These are phyloP conservation scores for Accipiter cooperii DNA, from an alignment of 2,113 vertebrate species.

Conservation along the genomic window DNA sequence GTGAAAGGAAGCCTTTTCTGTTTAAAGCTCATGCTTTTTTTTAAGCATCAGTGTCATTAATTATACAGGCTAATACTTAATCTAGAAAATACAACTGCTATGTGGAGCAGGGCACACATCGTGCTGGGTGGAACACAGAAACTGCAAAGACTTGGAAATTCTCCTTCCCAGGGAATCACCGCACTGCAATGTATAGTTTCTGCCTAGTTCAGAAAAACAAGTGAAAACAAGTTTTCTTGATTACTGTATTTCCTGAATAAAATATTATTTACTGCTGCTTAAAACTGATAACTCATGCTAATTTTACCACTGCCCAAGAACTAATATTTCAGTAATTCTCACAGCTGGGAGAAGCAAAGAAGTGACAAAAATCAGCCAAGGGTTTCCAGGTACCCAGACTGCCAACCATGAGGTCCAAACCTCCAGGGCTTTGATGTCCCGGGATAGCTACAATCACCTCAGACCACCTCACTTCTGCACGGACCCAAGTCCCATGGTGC, in stretches of 20 bases:
- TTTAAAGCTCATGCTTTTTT: neutral
- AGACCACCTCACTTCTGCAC: neutral
- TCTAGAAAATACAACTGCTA: neutral
- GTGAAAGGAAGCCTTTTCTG: neutral
- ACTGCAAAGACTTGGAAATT: neutral
- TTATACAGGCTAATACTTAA: neutral
- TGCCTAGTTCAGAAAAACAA: neutral
- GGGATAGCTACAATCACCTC: neutral
- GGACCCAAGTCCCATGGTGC: neutral
- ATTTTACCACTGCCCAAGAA: neutral
- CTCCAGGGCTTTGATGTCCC: neutral
- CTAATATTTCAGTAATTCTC: neutral
- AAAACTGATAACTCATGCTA: neutral
- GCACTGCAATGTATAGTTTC: neutral
- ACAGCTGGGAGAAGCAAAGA: neutral
- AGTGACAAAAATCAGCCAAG: neutral
- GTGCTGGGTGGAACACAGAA: neutral
- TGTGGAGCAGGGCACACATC: neutral
- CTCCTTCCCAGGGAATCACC: neutral
- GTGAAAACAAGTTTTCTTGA: neutral
- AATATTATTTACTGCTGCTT: neutral
- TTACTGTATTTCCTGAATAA: neutral
- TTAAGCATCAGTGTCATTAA: neutral
- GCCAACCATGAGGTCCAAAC: neutral
- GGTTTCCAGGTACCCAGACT: neutral